Evolutionary conservation across 2,797 vertebrate genomes (phyloP), one percentile per base, ranked within the genome.

Genomic region (Hoplostethus atlanticus): DNA sequence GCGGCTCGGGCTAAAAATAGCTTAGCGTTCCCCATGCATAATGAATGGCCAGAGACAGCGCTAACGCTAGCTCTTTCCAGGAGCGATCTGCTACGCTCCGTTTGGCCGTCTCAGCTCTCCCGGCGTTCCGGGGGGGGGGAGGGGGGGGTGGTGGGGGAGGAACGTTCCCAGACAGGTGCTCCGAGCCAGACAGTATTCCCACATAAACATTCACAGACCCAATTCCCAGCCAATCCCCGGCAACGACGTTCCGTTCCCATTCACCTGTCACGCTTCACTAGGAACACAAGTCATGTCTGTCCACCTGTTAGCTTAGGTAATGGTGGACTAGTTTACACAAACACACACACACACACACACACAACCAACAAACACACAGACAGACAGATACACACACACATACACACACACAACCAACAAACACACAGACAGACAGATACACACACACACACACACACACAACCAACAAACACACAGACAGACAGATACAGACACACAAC

Each of bases 131-230:
- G 76, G 77, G 81, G 79, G 84, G 73, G 1, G 21, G 21, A 1
- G 21, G 21, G 21, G 21, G 21, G 21, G 21, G 21, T 1, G 21
- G 21, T 1, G 21, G 21, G 21, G 21, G 21, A 21, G 21, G 21
- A 21, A 21, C 61, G 63, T 84, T 84, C 87, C 89, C 90, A 89
- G 89, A 92, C 88, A 91, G 91, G 93, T 92, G 93, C 93, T 91
- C 90, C n/a, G 91, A 93, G 91, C 89, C 92, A 90, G 87, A 90
- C 89, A 86, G 88, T 87, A 91, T 93, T 94, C 91, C 91, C 91
- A 89, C 4, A 77, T 86, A 91, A 92, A 92, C 92, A 92, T 25
- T 79, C 34, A 58, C 84, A 47, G 80, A 80, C 84, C 79, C 86
- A 88, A 91, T 91, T 92, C 86, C 86, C 89, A 79, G 82, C 84